Base-by-base conservation (phyloP, 2,113 vertebrate species). In the Progne subis region DNA sequence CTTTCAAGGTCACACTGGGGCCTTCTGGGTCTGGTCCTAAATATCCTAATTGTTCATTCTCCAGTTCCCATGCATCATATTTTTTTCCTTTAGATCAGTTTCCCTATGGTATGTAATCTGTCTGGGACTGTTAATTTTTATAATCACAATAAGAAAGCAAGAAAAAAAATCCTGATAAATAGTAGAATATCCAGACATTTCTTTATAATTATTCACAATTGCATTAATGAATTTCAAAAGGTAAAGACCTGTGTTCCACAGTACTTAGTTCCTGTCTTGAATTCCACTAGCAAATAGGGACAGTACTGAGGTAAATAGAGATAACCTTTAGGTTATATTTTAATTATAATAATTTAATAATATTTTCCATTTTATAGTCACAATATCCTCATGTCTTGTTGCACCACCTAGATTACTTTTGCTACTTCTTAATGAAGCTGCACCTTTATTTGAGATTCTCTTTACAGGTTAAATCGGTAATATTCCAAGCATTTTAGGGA, bases 21-120 rank as follows among this genome's bases (percentile, higher is more conserved):
- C 31, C 4, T 63, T 39, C 34, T 70, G 5, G 12, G 13, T 60
- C 41, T 74, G 55, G 3, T 67, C 23, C 18, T 79, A 59, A 60
- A 31, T 75, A 32, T 43, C 43, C 18, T 71, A 13, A 7, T 15
- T 39, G 10, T 55, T n/a, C 16, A 2, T 59, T 89, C 43, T 81
- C 15, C 37, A 61, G 11, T 57, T 83, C 19, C 55, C 2, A 2
- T 25, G 5, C 39, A 57, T 76, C 5, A 1, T 19, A 9, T 56
- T 77, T 71, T 79, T 86, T 71, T 11, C 14, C 4, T 74, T 34
- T 31, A 39, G 6, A 32, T 83, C 15, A 41, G 10, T 77, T 83
- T 61, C 12, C 2, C 1, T 55, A 1, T 1, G 1, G 2, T 67
- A 11, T 60, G 9, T 63, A 14, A 50, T 29, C n/a, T 56, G 12